Conservation (phyloP, 2,888 invertebrate species). For the Epinotia ramella region DNA sequence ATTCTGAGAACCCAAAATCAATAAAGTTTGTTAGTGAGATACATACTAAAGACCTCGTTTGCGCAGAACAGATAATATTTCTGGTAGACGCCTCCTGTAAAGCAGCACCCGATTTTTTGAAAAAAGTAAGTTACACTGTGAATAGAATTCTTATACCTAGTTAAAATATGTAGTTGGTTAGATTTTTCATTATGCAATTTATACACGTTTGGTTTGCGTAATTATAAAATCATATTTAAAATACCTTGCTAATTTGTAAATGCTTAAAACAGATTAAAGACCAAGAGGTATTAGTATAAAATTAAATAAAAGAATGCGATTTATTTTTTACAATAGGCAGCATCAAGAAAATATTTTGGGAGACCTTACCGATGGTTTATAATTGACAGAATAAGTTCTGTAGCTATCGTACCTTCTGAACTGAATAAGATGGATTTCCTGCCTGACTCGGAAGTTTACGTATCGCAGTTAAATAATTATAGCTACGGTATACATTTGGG, state of each 20-base stretch:
- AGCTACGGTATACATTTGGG: constrained; percentile 55
- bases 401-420: constrained; percentile 47
- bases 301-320: neutral
- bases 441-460: constrained; percentile 66
- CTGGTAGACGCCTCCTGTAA: constrained; percentile 56
- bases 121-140: constrained; percentile 52
- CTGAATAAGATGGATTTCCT: constrained; percentile 55
- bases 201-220: too few species aligned
- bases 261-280: too few species aligned
- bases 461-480: constrained; percentile 52
- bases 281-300: neutral
- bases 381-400: constrained; percentile 50
- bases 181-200: too few species aligned
- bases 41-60: constrained; percentile 45
- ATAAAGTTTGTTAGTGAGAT: constrained; percentile 53
- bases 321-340: constrained; percentile 54
- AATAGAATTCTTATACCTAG: too few species aligned
- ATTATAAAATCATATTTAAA: too few species aligned
- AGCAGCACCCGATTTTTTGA: constrained; percentile 50
- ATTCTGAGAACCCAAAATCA: constrained; percentile 49
- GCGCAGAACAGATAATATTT: constrained; percentile 51
- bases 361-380: constrained; percentile 68
- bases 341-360: constrained; percentile 55
- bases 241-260: too few species aligned
- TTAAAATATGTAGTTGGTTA: too few species aligned